Evolutionary conservation across 2,888 invertebrate genomes (phyloP), one percentile per base, ranked within the genome.

Genomic region (Drosophila mercatorum): DNA sequence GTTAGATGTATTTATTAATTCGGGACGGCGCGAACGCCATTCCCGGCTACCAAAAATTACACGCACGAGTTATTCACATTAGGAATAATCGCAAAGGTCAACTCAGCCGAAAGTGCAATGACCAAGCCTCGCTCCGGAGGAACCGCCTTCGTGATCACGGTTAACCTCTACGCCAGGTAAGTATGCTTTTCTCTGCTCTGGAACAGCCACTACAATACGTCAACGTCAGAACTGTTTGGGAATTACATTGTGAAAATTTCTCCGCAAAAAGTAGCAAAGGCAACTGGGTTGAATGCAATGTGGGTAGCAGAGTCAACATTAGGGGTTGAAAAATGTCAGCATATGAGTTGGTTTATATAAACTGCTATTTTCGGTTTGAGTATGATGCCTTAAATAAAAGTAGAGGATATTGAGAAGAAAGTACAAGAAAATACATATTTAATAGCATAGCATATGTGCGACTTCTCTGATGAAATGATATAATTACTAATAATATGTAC

Each of bases 151-250:
- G 72, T 89, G 86, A 86, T 86, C 86, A 86, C 82, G 86, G 86
- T 86, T 88, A 83, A 85, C 88, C 83, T 83, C 85, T 88, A 85
- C 88, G 84, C 84, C 88, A 88, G 84, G 84, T 85, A 85, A 85
- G 84, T 80, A 80, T 80, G 79, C 71, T 77, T 80, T 71, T 0
- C 49, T n/a, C 49, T 0, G 67, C 78, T 73, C 72, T 26, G 51
- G 34, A 62, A 38, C 11, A 40, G 5, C 1, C 43, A 60, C 14
- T 14, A 1, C 49, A 49, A 17, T 10, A n/a, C n/a, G 0, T 0
- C 4, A 0, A 2, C 0, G 52, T 36, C 1, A 61, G 36, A 75
- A 78, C 73, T 2, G 3, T 0, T 79, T 78, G 78, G 3, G 78
- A 78, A 78, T 78, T 68, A 26, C 36, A 67, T 34, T 7, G 58